phyloP scores from a whole-genome alignment of 2,113 vertebrate genomes.

The Nettapus auritus region DNA sequence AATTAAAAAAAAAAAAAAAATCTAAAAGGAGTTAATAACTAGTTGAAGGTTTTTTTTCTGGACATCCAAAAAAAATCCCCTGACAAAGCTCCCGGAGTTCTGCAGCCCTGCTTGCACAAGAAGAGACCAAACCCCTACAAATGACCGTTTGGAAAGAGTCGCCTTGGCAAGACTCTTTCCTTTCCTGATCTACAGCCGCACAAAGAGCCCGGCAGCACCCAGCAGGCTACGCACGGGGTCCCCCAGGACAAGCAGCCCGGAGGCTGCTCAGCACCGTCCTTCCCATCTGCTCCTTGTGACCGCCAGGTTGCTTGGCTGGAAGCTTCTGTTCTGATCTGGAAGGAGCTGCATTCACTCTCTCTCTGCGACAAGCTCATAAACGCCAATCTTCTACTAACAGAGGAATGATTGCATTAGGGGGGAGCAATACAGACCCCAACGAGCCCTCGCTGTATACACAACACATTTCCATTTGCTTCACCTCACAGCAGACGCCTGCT shows the following conservation, averaged over 20 bases:
- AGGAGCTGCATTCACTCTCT: background rate
- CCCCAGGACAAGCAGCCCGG: background rate
- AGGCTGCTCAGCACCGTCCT: background rate
- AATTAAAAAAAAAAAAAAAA: background rate
- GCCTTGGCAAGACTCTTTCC: background rate
- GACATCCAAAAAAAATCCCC: background rate
- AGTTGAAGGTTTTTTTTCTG: background rate
- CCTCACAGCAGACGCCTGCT: background rate
- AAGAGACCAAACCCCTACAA: background rate
- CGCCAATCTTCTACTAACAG: background rate
- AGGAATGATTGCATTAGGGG: accelerated
- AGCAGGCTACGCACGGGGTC: background rate
- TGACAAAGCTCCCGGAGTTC: background rate
- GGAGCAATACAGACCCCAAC: background rate
- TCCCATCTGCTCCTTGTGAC: background rate
- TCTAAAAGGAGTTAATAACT: background rate
- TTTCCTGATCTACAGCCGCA: accelerated
- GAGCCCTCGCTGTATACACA: background rate
- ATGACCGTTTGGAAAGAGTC: background rate
- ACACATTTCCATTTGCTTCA: accelerated
- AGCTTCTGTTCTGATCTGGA: background rate
- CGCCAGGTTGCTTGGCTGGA: background rate
- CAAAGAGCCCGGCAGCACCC: background rate
- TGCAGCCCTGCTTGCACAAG: background rate
- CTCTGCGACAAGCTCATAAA: background rate